Conservation (phyloP, 2,113 vertebrate species). For the Xenopus tropicalis region UCB_Xtro_10.0 CM004444.2:125961501-125962000, state of each 20-base stretch:
- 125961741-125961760: constrained; percentile 62
- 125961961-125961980: no score
- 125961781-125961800: constrained; percentile 96
- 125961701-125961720: constrained; percentile 93
- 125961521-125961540: no score
- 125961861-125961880: background rate
- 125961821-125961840: constrained; percentile 17
- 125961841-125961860: background rate
- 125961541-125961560: no score
- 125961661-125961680: constrained; percentile 84
- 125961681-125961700: constrained; percentile 74
- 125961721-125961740: constrained; percentile 83
- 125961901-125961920: no score
- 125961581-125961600: no score
- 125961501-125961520: no score
- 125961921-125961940: no score
- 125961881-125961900: constrained; percentile 51
- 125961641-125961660: constrained; percentile 82
- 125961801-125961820: constrained; percentile 79
- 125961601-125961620: no score
- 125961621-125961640: no score
- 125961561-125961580: no score
- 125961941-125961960: no score
- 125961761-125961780: constrained; percentile 77
- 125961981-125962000: no score